These are phyloP conservation scores for Prunella himalayana DNA, from an alignment of 2,113 vertebrate genomes.

Conservation along the genomic window DNA sequence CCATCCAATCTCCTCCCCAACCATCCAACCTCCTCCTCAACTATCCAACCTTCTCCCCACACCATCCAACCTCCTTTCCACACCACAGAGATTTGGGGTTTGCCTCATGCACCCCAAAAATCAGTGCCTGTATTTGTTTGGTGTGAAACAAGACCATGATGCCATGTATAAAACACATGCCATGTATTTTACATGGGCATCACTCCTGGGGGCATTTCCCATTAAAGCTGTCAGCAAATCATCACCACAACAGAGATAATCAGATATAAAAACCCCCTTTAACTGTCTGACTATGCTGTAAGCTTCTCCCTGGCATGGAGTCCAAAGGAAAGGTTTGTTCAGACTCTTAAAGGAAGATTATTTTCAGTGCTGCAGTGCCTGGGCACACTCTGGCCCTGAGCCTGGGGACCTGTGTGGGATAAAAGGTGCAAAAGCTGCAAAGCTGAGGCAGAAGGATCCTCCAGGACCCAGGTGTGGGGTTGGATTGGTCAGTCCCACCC, in stretches of 20 bases:
- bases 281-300: neutral
- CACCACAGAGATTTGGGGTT: neutral
- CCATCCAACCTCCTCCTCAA: neutral
- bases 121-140: neutral
- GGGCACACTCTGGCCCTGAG: neutral
- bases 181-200: neutral
- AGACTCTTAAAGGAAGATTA: neutral
- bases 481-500: neutral
- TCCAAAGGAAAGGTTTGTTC: neutral
- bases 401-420: neutral
- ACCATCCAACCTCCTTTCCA: neutral
- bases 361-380: neutral
- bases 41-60: too few relatives aligned
- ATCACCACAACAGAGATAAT: neutral
- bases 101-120: neutral
- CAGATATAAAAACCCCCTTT: neutral
- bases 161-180: too few relatives aligned
- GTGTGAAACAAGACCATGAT: neutral
- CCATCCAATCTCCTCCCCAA: neutral
- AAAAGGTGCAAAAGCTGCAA: neutral
- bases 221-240: rapidly evolving
- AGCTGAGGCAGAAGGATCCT: neutral
- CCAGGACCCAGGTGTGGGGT: too few relatives aligned
- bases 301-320: neutral
- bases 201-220: rapidly evolving